Conservation (phyloP, 2,113 vertebrate species). For the Prunella himalayana region DNA sequence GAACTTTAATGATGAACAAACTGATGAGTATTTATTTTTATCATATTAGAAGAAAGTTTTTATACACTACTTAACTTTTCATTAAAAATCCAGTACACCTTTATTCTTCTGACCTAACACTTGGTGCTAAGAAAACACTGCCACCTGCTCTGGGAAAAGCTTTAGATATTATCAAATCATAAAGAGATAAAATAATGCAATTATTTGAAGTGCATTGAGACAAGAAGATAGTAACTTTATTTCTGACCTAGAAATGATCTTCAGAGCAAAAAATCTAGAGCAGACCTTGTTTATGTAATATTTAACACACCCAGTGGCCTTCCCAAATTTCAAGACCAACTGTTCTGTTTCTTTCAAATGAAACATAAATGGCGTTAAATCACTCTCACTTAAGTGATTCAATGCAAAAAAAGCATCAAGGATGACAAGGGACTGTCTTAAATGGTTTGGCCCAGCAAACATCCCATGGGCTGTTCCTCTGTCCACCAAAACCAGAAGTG, state of each 20-base stretch:
- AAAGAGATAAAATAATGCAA: neutral
- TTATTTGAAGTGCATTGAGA: neutral
- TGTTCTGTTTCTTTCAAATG: slow-evolving; percentile 19
- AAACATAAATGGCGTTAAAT: neutral
- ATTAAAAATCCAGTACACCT: neutral
- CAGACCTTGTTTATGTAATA: neutral
- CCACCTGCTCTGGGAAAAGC: neutral
- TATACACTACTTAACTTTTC: neutral
- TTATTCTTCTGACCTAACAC: neutral
- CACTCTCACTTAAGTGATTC: neutral
- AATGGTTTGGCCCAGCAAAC: neutral
- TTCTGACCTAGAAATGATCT: neutral
- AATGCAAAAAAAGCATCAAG: slow-evolving; percentile 2
- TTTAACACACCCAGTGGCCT: neutral
- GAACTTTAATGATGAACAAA: neutral
- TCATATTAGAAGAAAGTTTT: neutral
- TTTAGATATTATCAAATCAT: neutral
- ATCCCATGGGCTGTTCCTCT: neutral
- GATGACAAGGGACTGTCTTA: slow-evolving; percentile 16
- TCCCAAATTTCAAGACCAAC: neutral
- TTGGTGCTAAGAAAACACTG: neutral
- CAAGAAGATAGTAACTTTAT: neutral
- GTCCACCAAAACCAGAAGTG: slow-evolving; percentile 31
- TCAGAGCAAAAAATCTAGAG: neutral
- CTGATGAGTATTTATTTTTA: neutral